Conservation (phyloP, 2,113 vertebrate species). For the Tachycineta bicolor region DNA sequence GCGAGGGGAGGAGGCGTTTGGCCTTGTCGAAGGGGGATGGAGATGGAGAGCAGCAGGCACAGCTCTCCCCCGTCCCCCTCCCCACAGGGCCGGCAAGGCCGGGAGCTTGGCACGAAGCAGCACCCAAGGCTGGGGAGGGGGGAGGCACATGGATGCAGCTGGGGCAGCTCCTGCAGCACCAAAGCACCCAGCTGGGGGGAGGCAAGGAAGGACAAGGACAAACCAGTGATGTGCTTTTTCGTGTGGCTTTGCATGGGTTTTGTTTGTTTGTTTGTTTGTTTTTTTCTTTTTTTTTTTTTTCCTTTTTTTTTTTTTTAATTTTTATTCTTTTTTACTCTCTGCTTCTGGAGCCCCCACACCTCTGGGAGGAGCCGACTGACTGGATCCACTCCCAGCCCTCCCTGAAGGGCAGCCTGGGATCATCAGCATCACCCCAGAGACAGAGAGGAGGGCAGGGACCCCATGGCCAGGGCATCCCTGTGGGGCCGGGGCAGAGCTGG, state of each 20-base stretch:
- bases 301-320: background rate
- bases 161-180: constrained; percentile 7
- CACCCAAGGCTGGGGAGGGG: background rate
- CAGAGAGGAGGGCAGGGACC: background rate
- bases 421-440: constrained; percentile 8
- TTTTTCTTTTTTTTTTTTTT: background rate
- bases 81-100: background rate
- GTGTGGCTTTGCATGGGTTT: background rate
- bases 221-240: constrained; percentile 57
- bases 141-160: background rate
- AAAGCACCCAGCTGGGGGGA: background rate
- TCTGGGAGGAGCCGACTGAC: constrained; percentile 33
- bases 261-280: background rate
- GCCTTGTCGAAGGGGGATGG: background rate
- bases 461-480: rapidly evolving
- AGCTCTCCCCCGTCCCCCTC: background rate
- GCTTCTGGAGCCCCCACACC: background rate
- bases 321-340: background rate
- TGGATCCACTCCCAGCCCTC: background rate
- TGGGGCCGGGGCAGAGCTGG: background rate
- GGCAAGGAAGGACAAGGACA: constrained; percentile 26
- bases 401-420: constrained; percentile 54
- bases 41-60: background rate
- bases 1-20: background rate
- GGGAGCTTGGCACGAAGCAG: constrained; percentile 42